A percentile compares a stretch with the other conserved stretches of the same genome.
Conservation (phyloP, 1,140 invertebrate species). For the Drosophila sucinea region DNA sequence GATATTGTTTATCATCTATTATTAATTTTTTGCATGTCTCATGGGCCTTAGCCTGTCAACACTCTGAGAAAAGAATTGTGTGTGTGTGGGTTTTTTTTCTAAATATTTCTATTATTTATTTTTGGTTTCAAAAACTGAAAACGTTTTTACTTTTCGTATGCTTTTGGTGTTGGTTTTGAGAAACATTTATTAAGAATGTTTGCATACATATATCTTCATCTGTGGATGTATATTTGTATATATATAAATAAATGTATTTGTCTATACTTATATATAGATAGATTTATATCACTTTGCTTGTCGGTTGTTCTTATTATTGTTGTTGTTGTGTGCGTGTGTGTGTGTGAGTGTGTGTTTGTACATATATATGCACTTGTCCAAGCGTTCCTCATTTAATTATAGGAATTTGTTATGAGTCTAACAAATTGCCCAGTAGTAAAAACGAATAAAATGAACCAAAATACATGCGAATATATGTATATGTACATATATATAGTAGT, state of each 20-base stretch:
- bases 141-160: constrained; percentile 16
- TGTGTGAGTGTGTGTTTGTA: constrained; percentile 21
- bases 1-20: constrained; percentile 41
- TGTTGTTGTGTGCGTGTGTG: constrained; percentile 25
- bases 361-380: constrained; percentile 32
- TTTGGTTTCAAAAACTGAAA: constrained; percentile 2
- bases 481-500: neutral
- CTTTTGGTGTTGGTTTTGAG: constrained; percentile 8
- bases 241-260: constrained; percentile 20
- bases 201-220: constrained; percentile 1
- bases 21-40: constrained; percentile 36
- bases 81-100: neutral
- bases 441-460: constrained; percentile 1
- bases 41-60: constrained; percentile 32
- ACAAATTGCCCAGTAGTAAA: constrained; percentile 25
- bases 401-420: constrained; percentile 39
- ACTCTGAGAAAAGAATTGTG: constrained; percentile 1
- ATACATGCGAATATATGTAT: neutral
- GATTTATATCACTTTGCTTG: constrained; percentile 3
- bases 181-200: constrained; percentile 11
- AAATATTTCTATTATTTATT: constrained; percentile 18
- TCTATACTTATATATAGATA: constrained; percentile 9
- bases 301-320: neutral
- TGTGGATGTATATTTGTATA: neutral
- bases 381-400: constrained; percentile 46